Percentiles rank a stretch among this genome's conserved stretches.
Conservation (phyloP, 2,888 invertebrate species). For the Sinotaia quadrata region DNA sequence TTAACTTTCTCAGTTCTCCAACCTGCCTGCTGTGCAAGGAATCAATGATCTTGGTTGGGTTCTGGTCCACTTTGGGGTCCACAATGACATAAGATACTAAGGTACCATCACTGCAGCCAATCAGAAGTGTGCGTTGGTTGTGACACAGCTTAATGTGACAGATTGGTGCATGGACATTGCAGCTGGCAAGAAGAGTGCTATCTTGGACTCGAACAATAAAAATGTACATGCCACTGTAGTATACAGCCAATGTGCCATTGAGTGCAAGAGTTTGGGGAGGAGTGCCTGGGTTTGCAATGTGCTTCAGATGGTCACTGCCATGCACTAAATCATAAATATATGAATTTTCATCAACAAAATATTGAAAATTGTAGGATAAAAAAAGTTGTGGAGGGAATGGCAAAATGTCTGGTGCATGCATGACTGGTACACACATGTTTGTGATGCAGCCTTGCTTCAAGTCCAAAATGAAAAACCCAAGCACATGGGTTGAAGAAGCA, state of each 20-base stretch:
- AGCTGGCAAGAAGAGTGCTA: constrained; percentile 53
- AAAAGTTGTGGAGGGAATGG: constrained; percentile 39
- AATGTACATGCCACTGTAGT: constrained; percentile 48
- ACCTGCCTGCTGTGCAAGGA: constrained; percentile 42
- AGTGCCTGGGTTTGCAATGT: constrained; percentile 40
- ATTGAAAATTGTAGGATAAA: constrained; percentile 57
- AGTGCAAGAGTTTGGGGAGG: constrained; percentile 61
- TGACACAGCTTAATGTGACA: constrained; percentile 55
- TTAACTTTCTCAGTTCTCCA: constrained; percentile 12
- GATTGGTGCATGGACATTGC: constrained; percentile 64
- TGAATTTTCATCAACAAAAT: constrained; percentile 63
- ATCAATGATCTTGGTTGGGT: constrained; percentile 36
- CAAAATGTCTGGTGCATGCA: constrained; percentile 38
- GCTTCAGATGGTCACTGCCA: constrained; percentile 47
- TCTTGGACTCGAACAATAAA: constrained; percentile 55
- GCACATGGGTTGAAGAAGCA: too few relatives aligned
- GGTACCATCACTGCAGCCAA: constrained; percentile 68
- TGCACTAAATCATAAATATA: constrained; percentile 60
- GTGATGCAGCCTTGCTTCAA: constrained; percentile 60
- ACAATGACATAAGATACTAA: constrained; percentile 65
- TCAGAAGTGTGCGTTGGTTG: constrained; percentile 65
- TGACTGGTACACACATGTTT: constrained; percentile 60
- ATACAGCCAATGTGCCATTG: constrained; percentile 58
- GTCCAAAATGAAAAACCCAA: constrained; percentile 49
- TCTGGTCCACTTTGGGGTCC: constrained; percentile 43